Conservation (phyloP, 1,140 invertebrate species). For the Orchesella cincta region DNA sequence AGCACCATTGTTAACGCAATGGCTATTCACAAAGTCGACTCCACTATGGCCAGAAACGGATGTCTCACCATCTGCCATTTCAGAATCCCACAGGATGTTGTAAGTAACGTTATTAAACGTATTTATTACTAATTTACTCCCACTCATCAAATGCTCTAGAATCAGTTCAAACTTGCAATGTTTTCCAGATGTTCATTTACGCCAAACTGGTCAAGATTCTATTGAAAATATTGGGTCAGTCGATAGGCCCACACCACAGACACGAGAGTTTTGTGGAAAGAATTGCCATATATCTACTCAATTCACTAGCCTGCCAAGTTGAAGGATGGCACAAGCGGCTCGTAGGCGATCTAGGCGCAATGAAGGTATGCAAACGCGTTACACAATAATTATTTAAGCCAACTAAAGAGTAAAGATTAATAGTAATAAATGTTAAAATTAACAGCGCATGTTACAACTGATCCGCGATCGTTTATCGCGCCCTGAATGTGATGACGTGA, state of each 20-base stretch:
- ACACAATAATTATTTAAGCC: neutral
- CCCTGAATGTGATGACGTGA: slow-evolving; percentile 84
- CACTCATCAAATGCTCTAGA: too few relatives aligned
- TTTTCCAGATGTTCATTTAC: slow-evolving; percentile 86
- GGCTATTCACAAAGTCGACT: slow-evolving; percentile 77
- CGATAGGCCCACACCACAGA: slow-evolving; percentile 64
- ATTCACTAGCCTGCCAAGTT: slow-evolving; percentile 93
- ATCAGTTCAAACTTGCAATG: too few relatives aligned
- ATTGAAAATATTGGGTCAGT: slow-evolving; percentile 69
- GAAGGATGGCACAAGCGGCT: slow-evolving; percentile 87
- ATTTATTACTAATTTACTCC: neutral
- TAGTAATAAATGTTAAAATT: slow-evolving; percentile 21
- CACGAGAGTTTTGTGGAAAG: slow-evolving; percentile 90
- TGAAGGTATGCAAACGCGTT: slow-evolving; percentile 64
- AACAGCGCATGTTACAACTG: slow-evolving; percentile 79
- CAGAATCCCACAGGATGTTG: slow-evolving; percentile 90
- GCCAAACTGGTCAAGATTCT: slow-evolving; percentile 82
- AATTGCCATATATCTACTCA: slow-evolving; percentile 91
- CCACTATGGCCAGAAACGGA: slow-evolving; percentile 93
- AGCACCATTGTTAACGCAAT: slow-evolving; percentile 82
- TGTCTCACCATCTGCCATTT: slow-evolving; percentile 93
- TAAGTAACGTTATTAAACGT: slow-evolving; percentile 60
- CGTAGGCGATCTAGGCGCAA: slow-evolving; percentile 84
- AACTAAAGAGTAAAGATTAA: neutral
- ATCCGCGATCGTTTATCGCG: slow-evolving; percentile 74